Base-by-base conservation (phyloP, 2,113 vertebrate species). In the Pipra filicauda region DNA sequence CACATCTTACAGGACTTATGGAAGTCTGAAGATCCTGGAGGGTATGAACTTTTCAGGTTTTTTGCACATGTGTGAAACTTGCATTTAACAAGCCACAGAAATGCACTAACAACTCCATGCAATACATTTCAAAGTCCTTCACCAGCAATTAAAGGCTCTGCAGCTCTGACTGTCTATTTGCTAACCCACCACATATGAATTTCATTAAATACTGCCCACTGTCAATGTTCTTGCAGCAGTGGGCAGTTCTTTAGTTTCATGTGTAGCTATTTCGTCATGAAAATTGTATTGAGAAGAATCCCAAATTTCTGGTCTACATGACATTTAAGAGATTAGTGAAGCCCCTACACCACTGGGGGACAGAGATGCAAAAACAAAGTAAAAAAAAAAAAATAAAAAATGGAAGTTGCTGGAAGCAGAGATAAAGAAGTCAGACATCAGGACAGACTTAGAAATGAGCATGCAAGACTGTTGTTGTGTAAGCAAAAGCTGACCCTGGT, bases 401-500 rank as follows among this genome's bases (percentile, higher is more conserved):
- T 37, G 10, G 46, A 71, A 82, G 41, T 57, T 51, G 24, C 41
- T 65, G 51, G n/a, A 91, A 93, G 14, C 37, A 85, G 82, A 73
- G 21, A 79, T 30, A 58, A 62, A 67, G 31, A 61, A 77, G 17
- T 70, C 52, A 85, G 59, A 70, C 22, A 57, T 70, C 24, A 77
- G 65, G 27, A n/a, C 71, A 85, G 71, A 76, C 73, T 71, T 73
- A 52, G 58, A 91, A 84, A 76, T 85, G 37, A 85, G 27, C 51
- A 31, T 41, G 33, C 31, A 52, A 37, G 43, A 66, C 49, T 37
- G 27, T 62, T 91, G 28, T 89, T 88, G 33, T 70, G 57, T 61
- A 92, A 83, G 64, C 52, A 91, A 93, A 93, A 91, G 46, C 57
- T 87, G 72, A 86, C 69, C 51, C 37, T 88, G 62, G 58, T 85